Evolutionary conservation across 2,888 invertebrate species (phyloP).

Genomic region (Tupiocoris notatus): DNA sequence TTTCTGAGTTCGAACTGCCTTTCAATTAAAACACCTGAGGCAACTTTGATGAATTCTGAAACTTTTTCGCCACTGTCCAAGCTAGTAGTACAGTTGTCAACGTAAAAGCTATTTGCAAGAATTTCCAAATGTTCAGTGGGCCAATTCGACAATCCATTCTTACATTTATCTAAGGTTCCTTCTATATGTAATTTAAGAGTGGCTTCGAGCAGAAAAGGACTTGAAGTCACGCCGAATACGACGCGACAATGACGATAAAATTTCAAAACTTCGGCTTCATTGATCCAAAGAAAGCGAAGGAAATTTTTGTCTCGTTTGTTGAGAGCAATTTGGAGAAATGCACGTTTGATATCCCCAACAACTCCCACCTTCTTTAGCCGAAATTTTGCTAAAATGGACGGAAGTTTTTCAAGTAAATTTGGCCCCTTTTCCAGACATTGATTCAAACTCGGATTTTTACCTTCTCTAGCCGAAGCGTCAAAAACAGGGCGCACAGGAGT

Average conservation of each 20-base stretch:
- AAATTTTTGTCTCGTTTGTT: conserved; percentile 49
- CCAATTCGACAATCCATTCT: background rate
- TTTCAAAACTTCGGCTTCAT: background rate
- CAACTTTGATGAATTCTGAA: background rate
- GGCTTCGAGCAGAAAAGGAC: conserved; percentile 42
- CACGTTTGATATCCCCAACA: conserved; percentile 50
- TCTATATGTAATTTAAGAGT: conserved; percentile 24
- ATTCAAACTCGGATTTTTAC: conserved; percentile 45
- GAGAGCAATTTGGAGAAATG: conserved; percentile 51
- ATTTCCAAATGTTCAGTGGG: background rate
- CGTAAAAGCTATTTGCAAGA: conserved; percentile 16
- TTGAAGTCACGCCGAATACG: conserved; percentile 41
- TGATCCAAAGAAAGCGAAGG: conserved; percentile 49
- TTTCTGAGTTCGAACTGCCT: conserved; percentile 42
- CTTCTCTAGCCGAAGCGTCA: conserved; percentile 46
- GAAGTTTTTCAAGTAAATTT: conserved; percentile 47
- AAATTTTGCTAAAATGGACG: conserved; percentile 41
- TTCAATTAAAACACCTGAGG: conserved; percentile 11
- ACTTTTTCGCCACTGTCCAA: background rate
- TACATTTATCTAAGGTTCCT: background rate
- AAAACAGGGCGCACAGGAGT: conserved; percentile 48
- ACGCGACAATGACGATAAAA: conserved; percentile 36
- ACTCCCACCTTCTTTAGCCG: conserved; percentile 43
- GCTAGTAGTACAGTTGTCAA: conserved; percentile 27
- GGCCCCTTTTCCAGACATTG: conserved; percentile 49